These are phyloP conservation scores for Mastigias papua DNA, from an alignment of 30 jellyfish, hydroid and myxozoan species.

Conservation along the genomic window DNA sequence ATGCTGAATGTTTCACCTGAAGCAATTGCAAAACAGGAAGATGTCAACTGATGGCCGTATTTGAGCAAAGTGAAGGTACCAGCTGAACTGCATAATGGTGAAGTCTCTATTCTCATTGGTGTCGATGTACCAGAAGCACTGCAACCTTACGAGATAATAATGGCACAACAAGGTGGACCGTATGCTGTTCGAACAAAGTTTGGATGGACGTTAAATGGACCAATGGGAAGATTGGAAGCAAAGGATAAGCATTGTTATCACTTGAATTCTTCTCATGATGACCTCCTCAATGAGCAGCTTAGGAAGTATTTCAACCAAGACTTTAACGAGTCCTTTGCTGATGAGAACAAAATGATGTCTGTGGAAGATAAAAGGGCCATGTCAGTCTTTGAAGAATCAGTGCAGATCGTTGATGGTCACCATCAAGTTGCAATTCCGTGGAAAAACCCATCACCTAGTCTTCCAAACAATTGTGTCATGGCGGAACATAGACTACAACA, in stretches of 20 bases:
- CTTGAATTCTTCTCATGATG: neutral
- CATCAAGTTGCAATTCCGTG: conserved; percentile 61
- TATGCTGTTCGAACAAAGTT: conserved; percentile 63
- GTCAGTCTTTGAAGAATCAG: conserved; percentile 20
- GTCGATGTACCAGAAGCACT: conserved; percentile 69
- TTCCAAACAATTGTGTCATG: conserved; percentile 42
- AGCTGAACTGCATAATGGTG: conserved; percentile 13
- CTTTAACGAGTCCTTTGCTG: conserved; percentile 24
- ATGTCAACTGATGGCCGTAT: conserved; percentile 44
- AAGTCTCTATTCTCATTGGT: conserved; percentile 49
- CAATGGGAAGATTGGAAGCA: conserved; percentile 15
- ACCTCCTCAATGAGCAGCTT: conserved; percentile 21
- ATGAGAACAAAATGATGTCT: conserved; percentile 14
- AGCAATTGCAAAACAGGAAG: conserved; percentile 48
- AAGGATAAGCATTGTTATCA: neutral
- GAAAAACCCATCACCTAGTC: conserved; percentile 17
- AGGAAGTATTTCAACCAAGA: conserved; percentile 44
- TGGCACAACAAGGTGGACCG: conserved; percentile 49
- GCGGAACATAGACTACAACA: conserved; percentile 33
- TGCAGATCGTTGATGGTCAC: conserved; percentile 48
- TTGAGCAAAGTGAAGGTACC: conserved; percentile 35
- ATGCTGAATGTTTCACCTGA: conserved; percentile 30
- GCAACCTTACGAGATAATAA: conserved; percentile 49
- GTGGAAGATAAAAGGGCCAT: conserved; percentile 39
- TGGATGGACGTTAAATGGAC: conserved; percentile 77